Conservation (phyloP, 2,888 invertebrate genomes). For the Lasioglossum marginatum region DNA sequence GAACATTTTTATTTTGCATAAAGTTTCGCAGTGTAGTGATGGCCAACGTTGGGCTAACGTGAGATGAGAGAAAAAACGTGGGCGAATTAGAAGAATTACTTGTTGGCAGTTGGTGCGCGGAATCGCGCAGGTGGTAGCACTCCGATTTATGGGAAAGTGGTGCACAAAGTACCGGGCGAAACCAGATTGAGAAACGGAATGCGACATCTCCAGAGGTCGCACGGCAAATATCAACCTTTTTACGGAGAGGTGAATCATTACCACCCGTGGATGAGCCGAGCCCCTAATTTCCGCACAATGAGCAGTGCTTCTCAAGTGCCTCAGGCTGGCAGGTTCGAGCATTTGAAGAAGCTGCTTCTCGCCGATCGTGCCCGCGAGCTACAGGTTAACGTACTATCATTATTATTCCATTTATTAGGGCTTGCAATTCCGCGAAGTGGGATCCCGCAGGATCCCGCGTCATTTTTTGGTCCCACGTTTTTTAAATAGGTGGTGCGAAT, state of each 20-base stretch:
- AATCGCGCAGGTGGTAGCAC: slow-evolving; percentile 77
- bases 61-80: background rate
- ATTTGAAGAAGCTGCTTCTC: slow-evolving; percentile 91
- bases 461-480: too few relatives aligned
- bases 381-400: slow-evolving; percentile 72
- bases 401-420: background rate
- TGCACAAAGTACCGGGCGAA: slow-evolving; percentile 89
- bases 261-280: slow-evolving; percentile 85
- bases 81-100: background rate
- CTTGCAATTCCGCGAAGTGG: too few relatives aligned
- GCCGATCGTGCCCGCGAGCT: slow-evolving; percentile 92
- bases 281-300: slow-evolving; percentile 70
- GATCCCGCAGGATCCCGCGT: too few relatives aligned
- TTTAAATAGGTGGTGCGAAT: too few relatives aligned
- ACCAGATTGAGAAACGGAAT: slow-evolving; percentile 81
- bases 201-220: slow-evolving; percentile 84
- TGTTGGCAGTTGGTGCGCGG: slow-evolving; percentile 67
- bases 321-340: slow-evolving; percentile 88
- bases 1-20: too few relatives aligned
- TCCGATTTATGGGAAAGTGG: slow-evolving; percentile 90
- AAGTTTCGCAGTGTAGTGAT: too few relatives aligned
- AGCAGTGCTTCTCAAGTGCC: slow-evolving; percentile 72
- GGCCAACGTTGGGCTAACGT: too few relatives aligned
- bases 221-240: slow-evolving; percentile 86
- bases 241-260: slow-evolving; percentile 85